phyloP scores from a whole-genome alignment of 2,888 invertebrate species.

The Monopis laevigella region DNA sequence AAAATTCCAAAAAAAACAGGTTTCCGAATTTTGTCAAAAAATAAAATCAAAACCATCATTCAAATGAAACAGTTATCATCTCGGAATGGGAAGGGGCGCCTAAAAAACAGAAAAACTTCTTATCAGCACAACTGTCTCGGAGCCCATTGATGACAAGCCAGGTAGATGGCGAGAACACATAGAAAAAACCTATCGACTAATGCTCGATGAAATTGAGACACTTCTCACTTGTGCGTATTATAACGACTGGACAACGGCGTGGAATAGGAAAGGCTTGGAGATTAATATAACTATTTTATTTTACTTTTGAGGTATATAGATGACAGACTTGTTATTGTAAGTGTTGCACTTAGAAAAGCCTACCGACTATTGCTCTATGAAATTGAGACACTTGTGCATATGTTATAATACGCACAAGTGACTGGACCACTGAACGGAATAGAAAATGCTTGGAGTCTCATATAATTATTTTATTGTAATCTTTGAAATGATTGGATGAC shows the following conservation, averaged over 20 bases:
- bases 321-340: no score
- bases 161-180: conserved; percentile 24
- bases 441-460: conserved; percentile 4
- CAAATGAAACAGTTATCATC: conserved; percentile 9
- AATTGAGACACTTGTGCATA: conserved; percentile 22
- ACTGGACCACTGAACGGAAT: conserved; percentile 2
- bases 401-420: conserved; percentile 13
- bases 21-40: conserved; percentile 1
- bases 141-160: conserved; percentile 21
- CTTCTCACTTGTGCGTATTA: conserved; percentile 21
- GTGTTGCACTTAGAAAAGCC: no score
- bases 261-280: conserved; percentile 6
- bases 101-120: conserved; percentile 14
- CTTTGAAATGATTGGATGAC: no score
- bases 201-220: conserved; percentile 26
- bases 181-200: conserved; percentile 23
- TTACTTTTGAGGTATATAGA: no score
- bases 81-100: conserved; percentile 4
- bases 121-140: conserved; percentile 20
- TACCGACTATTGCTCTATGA: conserved; percentile 28
- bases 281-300: no score
- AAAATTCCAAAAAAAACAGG: not conserved
- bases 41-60: not conserved
- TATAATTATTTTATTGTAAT: no score
- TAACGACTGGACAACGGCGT: conserved; percentile 3